Evolutionary conservation across 2,797 vertebrate species (phyloP).

Genomic region (Micrastur ruficollis): DNA sequence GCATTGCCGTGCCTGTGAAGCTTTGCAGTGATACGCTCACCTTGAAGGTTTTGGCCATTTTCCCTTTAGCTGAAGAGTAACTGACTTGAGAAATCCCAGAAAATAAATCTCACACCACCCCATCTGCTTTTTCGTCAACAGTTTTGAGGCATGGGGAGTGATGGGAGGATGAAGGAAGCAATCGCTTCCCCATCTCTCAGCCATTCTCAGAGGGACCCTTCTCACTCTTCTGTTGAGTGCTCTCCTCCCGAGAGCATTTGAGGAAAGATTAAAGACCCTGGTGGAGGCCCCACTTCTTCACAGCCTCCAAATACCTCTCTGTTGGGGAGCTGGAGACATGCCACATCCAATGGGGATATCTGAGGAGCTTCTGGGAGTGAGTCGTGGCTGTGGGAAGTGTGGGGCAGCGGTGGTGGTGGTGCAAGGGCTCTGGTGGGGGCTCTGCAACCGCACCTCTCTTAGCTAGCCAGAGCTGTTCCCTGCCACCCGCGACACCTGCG

Average conservation of each 20-base stretch:
- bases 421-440: no score
- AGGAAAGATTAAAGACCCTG: neutral
- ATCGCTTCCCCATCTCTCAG: neutral
- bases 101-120: neutral
- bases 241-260: neutral
- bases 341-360: neutral
- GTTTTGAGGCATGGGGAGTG: rapidly evolving
- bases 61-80: neutral
- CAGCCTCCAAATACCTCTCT: neutral
- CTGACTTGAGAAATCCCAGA: neutral
- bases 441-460: neutral
- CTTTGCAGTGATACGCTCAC: neutral
- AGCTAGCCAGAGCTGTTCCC: neutral
- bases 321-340: neutral
- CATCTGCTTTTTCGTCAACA: neutral
- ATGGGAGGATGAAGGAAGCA: neutral
- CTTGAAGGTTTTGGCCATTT: neutral
- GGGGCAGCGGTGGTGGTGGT: no score
- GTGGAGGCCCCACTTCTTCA: neutral
- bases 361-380: neutral
- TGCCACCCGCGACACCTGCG: neutral
- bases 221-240: neutral
- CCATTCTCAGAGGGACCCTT: neutral
- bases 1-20: rapidly evolving
- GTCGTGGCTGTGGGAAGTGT: rapidly evolving